phyloP scores from a whole-genome alignment of 2,797 vertebrate genomes.

The Acrossocheilus fasciatus region DNA sequence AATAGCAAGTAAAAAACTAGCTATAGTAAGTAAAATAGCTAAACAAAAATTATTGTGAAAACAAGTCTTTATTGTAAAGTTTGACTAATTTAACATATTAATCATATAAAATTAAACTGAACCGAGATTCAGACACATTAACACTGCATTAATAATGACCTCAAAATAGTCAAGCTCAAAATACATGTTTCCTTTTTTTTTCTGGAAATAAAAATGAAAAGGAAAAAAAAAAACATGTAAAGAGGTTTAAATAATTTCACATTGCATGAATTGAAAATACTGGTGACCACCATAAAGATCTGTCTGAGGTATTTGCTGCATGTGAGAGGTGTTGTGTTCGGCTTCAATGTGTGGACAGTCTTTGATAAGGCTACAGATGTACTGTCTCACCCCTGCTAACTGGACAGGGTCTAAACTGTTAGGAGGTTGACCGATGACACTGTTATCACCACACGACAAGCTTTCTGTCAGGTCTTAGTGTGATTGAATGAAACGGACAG shows the following conservation, averaged over 20 bases:
- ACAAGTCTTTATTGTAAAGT: not conserved
- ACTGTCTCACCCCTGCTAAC: conserved; percentile 60
- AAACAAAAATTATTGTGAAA: not conserved
- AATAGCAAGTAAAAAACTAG: not conserved
- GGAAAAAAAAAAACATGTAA: not conserved
- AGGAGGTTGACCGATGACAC: conserved; percentile 66
- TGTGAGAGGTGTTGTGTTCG: conserved; percentile 44
- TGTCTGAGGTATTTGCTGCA: conserved; percentile 24
- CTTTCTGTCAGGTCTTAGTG: conserved; percentile 54
- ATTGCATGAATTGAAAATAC: not conserved
- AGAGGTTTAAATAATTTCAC: not conserved
- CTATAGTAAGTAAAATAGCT: too few species aligned
- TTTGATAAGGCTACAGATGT: conserved; percentile 67
- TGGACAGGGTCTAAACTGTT: conserved; percentile 47
- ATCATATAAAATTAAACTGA: not conserved
- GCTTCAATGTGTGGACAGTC: conserved; percentile 64
- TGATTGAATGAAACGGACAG: conserved; percentile 53
- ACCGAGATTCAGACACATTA: not conserved
- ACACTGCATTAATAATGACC: not conserved
- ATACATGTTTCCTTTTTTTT: not conserved
- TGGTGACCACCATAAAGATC: not conserved
- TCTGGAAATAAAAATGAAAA: not conserved
- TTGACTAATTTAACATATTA: not conserved
- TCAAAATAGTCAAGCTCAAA: not conserved
- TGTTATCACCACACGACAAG: conserved; percentile 64